Percentiles rank a stretch among this genome's conserved stretches.
Conservation (phyloP, 2,888 invertebrate genomes). For the Tetragonisca angustula region DNA sequence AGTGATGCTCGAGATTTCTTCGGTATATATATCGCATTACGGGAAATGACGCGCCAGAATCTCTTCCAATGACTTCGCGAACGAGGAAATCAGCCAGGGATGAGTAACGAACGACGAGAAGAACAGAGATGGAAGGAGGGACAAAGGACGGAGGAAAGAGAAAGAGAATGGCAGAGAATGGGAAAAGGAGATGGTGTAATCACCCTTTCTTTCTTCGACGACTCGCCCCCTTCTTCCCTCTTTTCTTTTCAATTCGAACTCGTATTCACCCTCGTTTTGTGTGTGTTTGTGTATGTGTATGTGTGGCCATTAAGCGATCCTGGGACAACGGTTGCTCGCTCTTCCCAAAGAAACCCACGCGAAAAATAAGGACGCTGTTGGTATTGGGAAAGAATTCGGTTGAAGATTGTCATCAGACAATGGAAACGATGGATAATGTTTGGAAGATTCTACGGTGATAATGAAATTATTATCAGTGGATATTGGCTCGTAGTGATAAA, state of each 20-base stretch:
- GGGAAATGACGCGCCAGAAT: slow-evolving; percentile 82
- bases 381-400: not conserved
- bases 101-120: slow-evolving; percentile 24
- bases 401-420: not conserved
- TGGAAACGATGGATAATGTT: not conserved
- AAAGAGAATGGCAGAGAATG: slow-evolving; percentile 32
- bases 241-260: slow-evolving; percentile 40
- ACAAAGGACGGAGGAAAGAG: slow-evolving; percentile 1
- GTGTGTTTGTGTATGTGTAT: slow-evolving; percentile 32
- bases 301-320: slow-evolving; percentile 72
- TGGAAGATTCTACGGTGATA: not conserved
- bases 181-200: slow-evolving; percentile 53
- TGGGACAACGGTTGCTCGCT: slow-evolving; percentile 50
- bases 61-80: slow-evolving; percentile 75
- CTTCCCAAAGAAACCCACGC: slow-evolving; percentile 2
- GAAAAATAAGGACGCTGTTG: not conserved
- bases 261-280: slow-evolving; percentile 49
- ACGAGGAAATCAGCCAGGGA: slow-evolving; percentile 50
- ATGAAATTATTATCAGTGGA: not conserved
- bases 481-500: too few species aligned
- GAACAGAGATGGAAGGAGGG: slow-evolving; percentile 37
- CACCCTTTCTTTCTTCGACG: slow-evolving; percentile 50
- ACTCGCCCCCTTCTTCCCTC: slow-evolving; percentile 39
- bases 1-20: slow-evolving; percentile 82
- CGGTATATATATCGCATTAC: slow-evolving; percentile 80